Evolutionary conservation across 2,888 invertebrate genomes (phyloP).

Genomic region (Sussaba pulchella): DNA sequence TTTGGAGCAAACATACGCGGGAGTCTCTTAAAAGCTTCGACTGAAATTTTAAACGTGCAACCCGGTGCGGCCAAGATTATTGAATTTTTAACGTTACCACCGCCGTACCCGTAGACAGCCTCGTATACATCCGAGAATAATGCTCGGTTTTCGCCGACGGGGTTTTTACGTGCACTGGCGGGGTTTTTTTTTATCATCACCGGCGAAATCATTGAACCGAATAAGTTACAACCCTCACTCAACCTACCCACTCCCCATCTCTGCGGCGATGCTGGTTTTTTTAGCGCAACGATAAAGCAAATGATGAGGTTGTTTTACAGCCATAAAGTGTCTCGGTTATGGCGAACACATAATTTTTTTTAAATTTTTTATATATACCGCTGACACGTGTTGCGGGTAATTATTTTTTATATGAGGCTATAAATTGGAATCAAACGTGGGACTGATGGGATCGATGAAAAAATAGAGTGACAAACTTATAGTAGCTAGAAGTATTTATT

Average conservation of each 20-base stretch:
- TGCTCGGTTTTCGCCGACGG: conserved; percentile 12
- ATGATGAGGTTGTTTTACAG: not conserved
- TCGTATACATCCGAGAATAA: conserved; percentile 49
- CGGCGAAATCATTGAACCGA: conserved; percentile 45
- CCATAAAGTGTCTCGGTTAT: conserved; percentile 20
- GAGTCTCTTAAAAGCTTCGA: conserved; percentile 67
- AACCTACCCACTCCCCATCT: too few relatives aligned
- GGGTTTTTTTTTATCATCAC: conserved; percentile 11
- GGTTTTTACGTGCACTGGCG: conserved; percentile 22
- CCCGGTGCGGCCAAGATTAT: conserved; percentile 63
- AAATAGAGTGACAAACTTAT: too few relatives aligned
- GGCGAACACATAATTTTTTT: conserved; percentile 17
- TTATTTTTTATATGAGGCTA: too few relatives aligned
- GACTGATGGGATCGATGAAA: too few relatives aligned
- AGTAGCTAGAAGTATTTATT: too few relatives aligned
- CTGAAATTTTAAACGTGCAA: conserved; percentile 70
- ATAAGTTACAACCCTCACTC: conserved; percentile 17
- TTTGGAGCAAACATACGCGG: conserved; percentile 27
- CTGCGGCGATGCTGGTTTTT: too few relatives aligned
- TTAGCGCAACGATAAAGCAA: conserved; percentile 21
- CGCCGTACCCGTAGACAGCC: conserved; percentile 15
- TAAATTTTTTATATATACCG: not conserved
- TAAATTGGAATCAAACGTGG: too few relatives aligned
- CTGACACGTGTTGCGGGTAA: not conserved
- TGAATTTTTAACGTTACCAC: conserved; percentile 71